phyloP scores from a whole-genome alignment of 2,888 invertebrate genomes.

The Pseudanteris insignis region DNA sequence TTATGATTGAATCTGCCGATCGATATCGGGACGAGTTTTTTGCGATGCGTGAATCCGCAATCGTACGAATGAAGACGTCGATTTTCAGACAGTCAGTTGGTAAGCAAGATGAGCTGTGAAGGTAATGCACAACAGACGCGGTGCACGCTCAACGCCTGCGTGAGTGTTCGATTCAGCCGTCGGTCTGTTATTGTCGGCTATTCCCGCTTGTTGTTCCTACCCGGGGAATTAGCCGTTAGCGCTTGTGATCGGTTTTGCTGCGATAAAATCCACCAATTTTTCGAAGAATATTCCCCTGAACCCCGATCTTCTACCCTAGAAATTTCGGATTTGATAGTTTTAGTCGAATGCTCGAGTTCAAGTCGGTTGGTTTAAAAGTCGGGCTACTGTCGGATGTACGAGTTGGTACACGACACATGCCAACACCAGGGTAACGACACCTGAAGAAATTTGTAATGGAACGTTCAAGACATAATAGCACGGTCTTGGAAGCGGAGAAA shows the following conservation, averaged over 20 bases:
- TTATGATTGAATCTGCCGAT: slow-evolving; percentile 23
- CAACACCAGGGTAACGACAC: slow-evolving; percentile 50
- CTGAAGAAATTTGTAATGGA: slow-evolving; percentile 60
- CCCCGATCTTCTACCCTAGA: no score
- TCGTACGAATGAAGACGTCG: slow-evolving; percentile 21
- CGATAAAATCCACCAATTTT: no score
- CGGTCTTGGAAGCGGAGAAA: slow-evolving; percentile 26
- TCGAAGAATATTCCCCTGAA: no score
- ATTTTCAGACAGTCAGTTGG: background rate
- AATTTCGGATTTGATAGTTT: no score
- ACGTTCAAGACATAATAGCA: slow-evolving; percentile 58
- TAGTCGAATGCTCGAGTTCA: no score
- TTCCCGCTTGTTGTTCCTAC: slow-evolving; percentile 5
- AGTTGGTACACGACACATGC: no score
- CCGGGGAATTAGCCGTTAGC: slow-evolving; percentile 14
- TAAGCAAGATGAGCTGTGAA: slow-evolving; percentile 16
- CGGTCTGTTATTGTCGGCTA: slow-evolving; percentile 30
- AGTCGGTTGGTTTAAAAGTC: no score
- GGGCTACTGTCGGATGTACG: no score
- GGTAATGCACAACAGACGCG: slow-evolving; percentile 21
- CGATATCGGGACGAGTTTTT: slow-evolving; percentile 14
- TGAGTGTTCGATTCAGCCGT: slow-evolving; percentile 26
- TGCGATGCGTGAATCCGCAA: slow-evolving; percentile 6
- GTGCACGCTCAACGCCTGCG: slow-evolving; percentile 15
- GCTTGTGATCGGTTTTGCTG: slow-evolving; percentile 15